Base-by-base conservation (phyloP, 1,140 invertebrate genomes). In the Delia radicum region DNA sequence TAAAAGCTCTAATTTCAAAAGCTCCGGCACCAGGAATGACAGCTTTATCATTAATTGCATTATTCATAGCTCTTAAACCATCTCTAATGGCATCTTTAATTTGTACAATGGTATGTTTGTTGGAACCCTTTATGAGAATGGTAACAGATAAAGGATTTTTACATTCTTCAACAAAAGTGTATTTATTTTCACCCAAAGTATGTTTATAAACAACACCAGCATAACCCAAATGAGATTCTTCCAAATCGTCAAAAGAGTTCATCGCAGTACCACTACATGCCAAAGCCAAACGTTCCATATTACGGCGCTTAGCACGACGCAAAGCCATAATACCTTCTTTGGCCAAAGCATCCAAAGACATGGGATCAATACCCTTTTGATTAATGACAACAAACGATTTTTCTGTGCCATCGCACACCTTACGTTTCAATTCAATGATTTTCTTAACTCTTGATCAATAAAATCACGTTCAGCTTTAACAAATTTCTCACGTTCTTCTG, bases 311-410 rank as follows among this genome's bases (percentile, higher is more conserved):
- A 18, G 98, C 98, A 78, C 98, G 90, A 79, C 98, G 92, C 26
- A 99, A 88, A 15, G 92, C 98, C 69, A 99, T 90, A 79, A 99
- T 99, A 67, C 93, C 96, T 88, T 98, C 96, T 81, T 97, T 97
- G 4, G 98, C 98, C 42, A 99, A 87, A 86, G 97, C 91, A 86
- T 99, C 98, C 73, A 99, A 88, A 13, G 97, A 98, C 81, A 97
- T 91, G 13, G 98, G 98, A 87, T 99, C 98, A 83, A 99, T 98
- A 67, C 98, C 98, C 87, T 99, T 99, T 86, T 99, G 98, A 87
- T 99, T 99, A 83, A 99, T 97, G 1, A 99, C 90, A 12, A 99
- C 96, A 87, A 99, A 99, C 2, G 87, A 90, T 84, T 97, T 97
- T 79, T 95, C 89, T 15, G 92, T 95, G 28, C 92, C 95, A 79